Evolutionary conservation across 2,797 vertebrate species (phyloP).

Genomic region (Helostoma temminkii): DNA sequence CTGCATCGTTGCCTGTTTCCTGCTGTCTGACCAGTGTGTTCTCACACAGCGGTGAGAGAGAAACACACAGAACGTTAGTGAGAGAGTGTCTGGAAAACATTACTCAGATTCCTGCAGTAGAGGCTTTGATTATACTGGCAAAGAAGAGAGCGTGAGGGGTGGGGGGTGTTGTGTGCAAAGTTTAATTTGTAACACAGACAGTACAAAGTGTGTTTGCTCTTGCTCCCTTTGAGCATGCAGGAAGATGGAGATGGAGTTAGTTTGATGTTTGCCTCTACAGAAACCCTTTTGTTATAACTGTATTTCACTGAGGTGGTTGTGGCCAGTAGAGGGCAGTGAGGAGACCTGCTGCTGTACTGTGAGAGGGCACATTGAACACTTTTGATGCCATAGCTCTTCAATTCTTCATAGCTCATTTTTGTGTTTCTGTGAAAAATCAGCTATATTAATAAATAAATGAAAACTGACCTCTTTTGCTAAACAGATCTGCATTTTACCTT

Average conservation of each 20-base stretch:
- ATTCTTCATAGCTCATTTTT: background rate
- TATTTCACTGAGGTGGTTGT: background rate
- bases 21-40: constrained; percentile 33
- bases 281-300: constrained; percentile 1
- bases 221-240: background rate
- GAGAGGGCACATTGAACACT: background rate
- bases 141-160: constrained; percentile 15
- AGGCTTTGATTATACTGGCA: constrained; percentile 69
- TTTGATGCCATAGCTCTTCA: background rate
- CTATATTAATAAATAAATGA: background rate
- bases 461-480: background rate
- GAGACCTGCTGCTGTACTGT: constrained; percentile 15
- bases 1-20: constrained; percentile 45
- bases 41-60: constrained; percentile 48
- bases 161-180: constrained; percentile 18
- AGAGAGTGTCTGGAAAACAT: constrained; percentile 80
- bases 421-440: constrained; percentile 1
- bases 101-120: constrained; percentile 78
- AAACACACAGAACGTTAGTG: constrained; percentile 14
- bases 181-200: constrained; percentile 27
- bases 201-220: constrained; percentile 19
- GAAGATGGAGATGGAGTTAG: constrained; percentile 24
- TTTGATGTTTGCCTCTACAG: constrained; percentile 39
- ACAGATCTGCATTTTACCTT: no score
- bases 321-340: constrained; percentile 70